A percentile compares a stretch with the other conserved stretches of the same genome.
These are phyloP conservation scores for Prochilodus magdalenae DNA, from an alignment of 2,113 vertebrate species.

Conservation along the genomic window DNA sequence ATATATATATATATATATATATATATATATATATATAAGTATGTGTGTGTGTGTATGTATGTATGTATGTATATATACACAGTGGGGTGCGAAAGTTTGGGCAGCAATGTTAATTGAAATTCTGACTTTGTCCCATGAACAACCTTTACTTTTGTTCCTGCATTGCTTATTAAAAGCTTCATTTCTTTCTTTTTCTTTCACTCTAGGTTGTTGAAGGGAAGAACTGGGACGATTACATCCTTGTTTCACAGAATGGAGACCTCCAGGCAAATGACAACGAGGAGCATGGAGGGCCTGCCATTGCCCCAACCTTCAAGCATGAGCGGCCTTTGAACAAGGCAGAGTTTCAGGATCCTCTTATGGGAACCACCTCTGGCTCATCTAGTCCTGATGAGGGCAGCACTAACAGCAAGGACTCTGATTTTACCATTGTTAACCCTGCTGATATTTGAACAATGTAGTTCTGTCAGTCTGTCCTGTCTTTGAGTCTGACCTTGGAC, in stretches of 20 bases:
- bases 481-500: constrained; percentile 15
- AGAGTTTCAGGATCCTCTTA: constrained; percentile 88
- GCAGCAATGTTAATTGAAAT: too few species aligned
- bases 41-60: too few species aligned
- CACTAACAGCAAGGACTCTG: constrained; percentile 97
- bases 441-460: constrained; percentile 78
- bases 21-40: too few species aligned
- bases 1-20: too few species aligned
- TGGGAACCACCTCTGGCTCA: constrained; percentile 81
- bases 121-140: too few species aligned
- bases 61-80: too few species aligned
- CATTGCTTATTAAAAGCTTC: background rate
- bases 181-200: background rate
- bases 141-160: too few species aligned
- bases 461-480: background rate
- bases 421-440: constrained; percentile 97
- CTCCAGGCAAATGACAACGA: constrained; percentile 58
- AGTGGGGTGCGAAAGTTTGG: too few species aligned
- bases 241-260: constrained; percentile 87
- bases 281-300: constrained; percentile 33
- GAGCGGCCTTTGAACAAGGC: constrained; percentile 63
- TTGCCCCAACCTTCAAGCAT: constrained; percentile 56
- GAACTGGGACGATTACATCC: constrained; percentile 89
- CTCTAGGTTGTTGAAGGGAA: constrained; percentile 70
- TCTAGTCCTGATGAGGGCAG: constrained; percentile 94